Evolutionary conservation across 2,888 invertebrate species (phyloP).

Genomic region (Tachystola acroxantha): DNA sequence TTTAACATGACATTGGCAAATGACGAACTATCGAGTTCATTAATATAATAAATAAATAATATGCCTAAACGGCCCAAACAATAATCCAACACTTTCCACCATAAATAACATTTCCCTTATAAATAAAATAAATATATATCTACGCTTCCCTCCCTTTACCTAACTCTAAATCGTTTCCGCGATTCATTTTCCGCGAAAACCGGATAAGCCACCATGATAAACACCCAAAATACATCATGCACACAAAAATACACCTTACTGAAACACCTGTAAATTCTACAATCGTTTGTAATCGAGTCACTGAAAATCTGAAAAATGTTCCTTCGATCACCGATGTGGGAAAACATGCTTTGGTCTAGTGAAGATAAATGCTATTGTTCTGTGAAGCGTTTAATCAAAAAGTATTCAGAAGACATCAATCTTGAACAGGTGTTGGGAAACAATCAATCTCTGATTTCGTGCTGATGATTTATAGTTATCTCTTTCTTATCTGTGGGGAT

Average conservation of each 20-base stretch:
- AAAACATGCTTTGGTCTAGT: neutral
- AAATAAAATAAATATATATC: no score
- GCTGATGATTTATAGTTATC: conserved; percentile 19
- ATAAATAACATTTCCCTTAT: no score
- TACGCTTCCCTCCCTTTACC: no score
- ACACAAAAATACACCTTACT: neutral
- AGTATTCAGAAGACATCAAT: conserved; percentile 40
- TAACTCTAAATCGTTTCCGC: neutral
- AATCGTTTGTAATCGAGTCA: neutral
- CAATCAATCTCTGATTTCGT: conserved; percentile 44
- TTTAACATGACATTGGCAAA: no score
- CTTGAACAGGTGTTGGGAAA: conserved; percentile 29
- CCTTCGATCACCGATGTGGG: no score
- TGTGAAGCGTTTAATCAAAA: conserved; percentile 1
- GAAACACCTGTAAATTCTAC: no score
- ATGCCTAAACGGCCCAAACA: no score
- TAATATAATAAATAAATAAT: no score
- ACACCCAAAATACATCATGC: conserved; percentile 1
- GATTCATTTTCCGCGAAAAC: neutral
- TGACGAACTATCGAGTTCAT: no score
- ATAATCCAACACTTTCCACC: no score
- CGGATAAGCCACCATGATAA: conserved; percentile 1
- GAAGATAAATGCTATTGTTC: no score
- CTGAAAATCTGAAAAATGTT: neutral
- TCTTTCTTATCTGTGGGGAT: conserved; percentile 15